phyloP scores from a whole-genome alignment of 2,888 invertebrate genomes.

The Fragum whitleyi region DNA sequence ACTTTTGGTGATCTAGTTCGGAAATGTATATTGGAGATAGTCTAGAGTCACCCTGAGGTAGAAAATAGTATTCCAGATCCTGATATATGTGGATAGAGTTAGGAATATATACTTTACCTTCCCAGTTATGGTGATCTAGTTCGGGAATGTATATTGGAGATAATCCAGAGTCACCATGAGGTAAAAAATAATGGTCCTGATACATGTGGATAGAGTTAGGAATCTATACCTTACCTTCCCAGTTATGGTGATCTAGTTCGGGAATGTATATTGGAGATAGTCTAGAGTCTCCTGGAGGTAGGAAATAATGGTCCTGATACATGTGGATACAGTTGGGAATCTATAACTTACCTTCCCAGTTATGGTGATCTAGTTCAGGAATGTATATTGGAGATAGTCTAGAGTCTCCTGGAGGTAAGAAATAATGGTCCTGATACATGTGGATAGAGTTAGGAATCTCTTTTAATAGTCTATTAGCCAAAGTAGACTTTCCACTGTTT shows the following conservation, averaged over 20 bases:
- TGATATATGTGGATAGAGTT: slow-evolving; percentile 75
- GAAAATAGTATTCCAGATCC: slow-evolving; percentile 77
- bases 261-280: slow-evolving; percentile 63
- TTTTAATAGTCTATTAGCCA: slow-evolving; percentile 66
- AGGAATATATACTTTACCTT: too few relatives aligned
- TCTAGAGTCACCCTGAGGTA: slow-evolving; percentile 64
- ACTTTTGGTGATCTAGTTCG: slow-evolving; percentile 72
- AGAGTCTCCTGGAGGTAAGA: slow-evolving; percentile 65
- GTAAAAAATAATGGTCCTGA: slow-evolving; percentile 78
- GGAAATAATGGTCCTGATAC: slow-evolving; percentile 77
- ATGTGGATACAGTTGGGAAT: slow-evolving; percentile 67
- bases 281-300: slow-evolving; percentile 65
- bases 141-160: slow-evolving; percentile 64
- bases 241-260: slow-evolving; percentile 72
- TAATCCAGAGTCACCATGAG: slow-evolving; percentile 65
- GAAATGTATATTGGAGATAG: slow-evolving; percentile 63
- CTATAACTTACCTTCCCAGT: slow-evolving; percentile 77
- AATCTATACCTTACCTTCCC: slow-evolving; percentile 76
- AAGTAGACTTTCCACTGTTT: slow-evolving; percentile 81
- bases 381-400: slow-evolving; percentile 60
- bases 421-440: slow-evolving; percentile 78
- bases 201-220: too few relatives aligned
- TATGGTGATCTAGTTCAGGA: slow-evolving; percentile 71
- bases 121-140: slow-evolving; percentile 75
- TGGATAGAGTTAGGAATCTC: slow-evolving; percentile 64